A percentile compares a stretch with the other conserved stretches of the same genome.
These are phyloP conservation scores for Xylocampa areola DNA, from an alignment of 2,888 invertebrate genomes.

Conservation along the genomic window DNA sequence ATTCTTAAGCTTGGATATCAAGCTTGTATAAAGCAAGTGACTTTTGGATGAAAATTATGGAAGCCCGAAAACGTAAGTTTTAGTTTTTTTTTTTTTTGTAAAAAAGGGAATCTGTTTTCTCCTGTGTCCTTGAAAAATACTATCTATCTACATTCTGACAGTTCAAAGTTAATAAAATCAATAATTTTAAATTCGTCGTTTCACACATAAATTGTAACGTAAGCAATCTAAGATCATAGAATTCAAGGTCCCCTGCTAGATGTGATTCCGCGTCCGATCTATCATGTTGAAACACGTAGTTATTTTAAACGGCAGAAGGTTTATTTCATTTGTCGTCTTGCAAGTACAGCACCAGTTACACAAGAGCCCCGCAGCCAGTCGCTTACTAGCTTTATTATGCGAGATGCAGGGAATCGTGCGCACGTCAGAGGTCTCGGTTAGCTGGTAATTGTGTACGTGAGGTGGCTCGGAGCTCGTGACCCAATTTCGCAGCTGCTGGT, in stretches of 20 bases:
- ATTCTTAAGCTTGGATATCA: background rate
- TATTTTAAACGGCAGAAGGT: constrained; percentile 81
- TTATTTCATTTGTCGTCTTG: constrained; percentile 80
- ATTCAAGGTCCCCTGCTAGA: constrained; percentile 63
- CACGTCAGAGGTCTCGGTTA: constrained; percentile 72
- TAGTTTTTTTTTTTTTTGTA: too few relatives aligned
- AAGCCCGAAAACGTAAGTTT: too few relatives aligned
- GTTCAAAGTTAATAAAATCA: background rate
- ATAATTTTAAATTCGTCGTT: constrained; percentile 21
- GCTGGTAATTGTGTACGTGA: constrained; percentile 79
- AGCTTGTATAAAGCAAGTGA: too few relatives aligned
- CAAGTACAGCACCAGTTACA: constrained; percentile 68
- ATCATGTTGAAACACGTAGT: constrained; percentile 73
- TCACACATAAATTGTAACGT: constrained; percentile 25
- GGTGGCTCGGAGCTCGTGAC: constrained; percentile 87
- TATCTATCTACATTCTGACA: too few relatives aligned
- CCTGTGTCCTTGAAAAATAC: too few relatives aligned
- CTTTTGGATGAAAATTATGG: background rate
- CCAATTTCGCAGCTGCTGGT: constrained; percentile 89
- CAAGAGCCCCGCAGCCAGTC: constrained; percentile 57
- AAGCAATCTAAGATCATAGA: constrained; percentile 50
- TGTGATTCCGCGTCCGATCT: constrained; percentile 73
- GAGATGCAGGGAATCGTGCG: constrained; percentile 53
- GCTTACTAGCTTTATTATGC: constrained; percentile 32
- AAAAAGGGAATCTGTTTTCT: too few relatives aligned